Percentiles rank a stretch among this genome's conserved stretches.
phyloP scores from a whole-genome alignment of 2,797 vertebrate species.

The Lophura swinhoii region DNA sequence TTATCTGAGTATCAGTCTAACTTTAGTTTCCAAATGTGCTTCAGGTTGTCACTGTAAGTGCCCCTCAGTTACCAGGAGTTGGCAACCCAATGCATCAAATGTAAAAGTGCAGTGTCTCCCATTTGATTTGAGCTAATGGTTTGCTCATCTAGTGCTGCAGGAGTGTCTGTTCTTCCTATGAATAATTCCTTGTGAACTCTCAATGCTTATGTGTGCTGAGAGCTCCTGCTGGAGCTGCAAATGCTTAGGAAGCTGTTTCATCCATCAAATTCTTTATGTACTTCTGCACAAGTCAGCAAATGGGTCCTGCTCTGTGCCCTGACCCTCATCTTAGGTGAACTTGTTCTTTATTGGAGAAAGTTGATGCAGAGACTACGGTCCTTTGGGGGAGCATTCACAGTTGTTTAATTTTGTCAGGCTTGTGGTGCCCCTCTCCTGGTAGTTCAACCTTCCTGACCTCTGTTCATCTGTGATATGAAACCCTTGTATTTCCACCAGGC shows the following conservation, averaged over 20 bases:
- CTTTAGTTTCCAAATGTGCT: background rate
- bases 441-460: background rate
- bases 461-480: background rate
- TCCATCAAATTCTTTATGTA: background rate
- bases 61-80: background rate
- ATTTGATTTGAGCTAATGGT: background rate
- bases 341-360: background rate
- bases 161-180: background rate
- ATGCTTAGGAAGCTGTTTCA: background rate
- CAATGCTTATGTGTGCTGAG: background rate
- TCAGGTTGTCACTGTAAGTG: background rate
- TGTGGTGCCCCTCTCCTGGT: background rate
- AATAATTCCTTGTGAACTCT: conserved; percentile 12
- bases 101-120: background rate
- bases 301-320: background rate
- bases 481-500: background rate
- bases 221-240: background rate
- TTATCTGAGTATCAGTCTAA: background rate
- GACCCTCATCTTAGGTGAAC: background rate
- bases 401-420: background rate
- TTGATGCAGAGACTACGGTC: background rate
- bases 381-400: background rate
- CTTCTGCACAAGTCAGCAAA: background rate
- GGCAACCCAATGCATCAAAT: background rate
- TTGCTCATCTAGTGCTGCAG: background rate